Conservation (phyloP, 2,797 vertebrate genomes). For the Rhinichthys osculus region DNA sequence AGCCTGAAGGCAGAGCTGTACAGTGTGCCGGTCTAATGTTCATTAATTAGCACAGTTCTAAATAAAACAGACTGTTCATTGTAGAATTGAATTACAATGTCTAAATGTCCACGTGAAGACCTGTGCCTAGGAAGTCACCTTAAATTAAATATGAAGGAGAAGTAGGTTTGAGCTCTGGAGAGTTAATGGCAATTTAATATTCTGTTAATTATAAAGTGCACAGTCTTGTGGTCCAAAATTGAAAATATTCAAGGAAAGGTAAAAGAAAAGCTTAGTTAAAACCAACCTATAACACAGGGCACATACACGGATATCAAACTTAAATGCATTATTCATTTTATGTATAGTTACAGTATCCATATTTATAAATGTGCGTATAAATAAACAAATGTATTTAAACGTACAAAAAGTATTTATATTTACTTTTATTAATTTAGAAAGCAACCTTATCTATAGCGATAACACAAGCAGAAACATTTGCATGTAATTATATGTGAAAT, state of each 20-base stretch:
- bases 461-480: neutral
- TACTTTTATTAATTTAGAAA: neutral
- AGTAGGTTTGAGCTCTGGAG: slow-evolving; percentile 62
- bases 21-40: slow-evolving; percentile 54
- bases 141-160: slow-evolving; percentile 60
- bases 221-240: slow-evolving; percentile 14
- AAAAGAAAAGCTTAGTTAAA: slow-evolving; percentile 6
- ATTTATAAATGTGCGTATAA: neutral
- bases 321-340: neutral
- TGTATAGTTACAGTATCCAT: neutral
- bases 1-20: slow-evolving; percentile 64
- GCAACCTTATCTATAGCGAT: neutral
- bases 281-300: neutral
- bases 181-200: slow-evolving; percentile 47
- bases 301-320: neutral
- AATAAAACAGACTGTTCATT: slow-evolving; percentile 53
- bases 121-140: slow-evolving; percentile 47
- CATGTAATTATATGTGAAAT: neutral
- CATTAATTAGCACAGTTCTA: slow-evolving; percentile 66
- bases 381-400: neutral
- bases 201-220: slow-evolving; percentile 59
- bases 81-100: slow-evolving; percentile 54
- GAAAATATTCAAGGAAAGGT: neutral
- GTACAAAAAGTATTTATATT: neutral
- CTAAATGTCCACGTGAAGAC: slow-evolving; percentile 59